These are phyloP conservation scores for Exaiptasia diaphana DNA, from an alignment of 64 coral and sea anemone genomes.

Conservation along the genomic window DNA sequence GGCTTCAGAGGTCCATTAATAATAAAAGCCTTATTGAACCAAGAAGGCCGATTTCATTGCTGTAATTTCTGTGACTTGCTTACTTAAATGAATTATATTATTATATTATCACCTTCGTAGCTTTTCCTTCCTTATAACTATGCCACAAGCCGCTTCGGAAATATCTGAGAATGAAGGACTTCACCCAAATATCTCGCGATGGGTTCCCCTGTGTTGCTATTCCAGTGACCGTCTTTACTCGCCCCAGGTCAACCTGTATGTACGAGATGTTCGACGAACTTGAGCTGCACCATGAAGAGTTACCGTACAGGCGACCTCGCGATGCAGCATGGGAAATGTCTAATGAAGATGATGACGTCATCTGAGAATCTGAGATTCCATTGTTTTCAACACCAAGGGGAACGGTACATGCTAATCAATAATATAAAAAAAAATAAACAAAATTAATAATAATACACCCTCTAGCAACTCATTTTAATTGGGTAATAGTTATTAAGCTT, in stretches of 20 bases:
- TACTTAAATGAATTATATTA: too few species aligned
- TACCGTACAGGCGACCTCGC: background rate
- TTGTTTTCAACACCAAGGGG: background rate
- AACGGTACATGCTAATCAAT: background rate
- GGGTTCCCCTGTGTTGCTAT: conserved; percentile 50
- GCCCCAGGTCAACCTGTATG: conserved; percentile 2
- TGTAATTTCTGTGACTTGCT: too few species aligned
- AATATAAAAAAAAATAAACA: too few species aligned
- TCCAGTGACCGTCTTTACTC: conserved; percentile 17
- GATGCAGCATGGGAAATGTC: background rate
- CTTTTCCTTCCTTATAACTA: too few species aligned
- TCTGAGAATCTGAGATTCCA: background rate
- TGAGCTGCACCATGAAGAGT: background rate
- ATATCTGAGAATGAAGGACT: conserved; percentile 23
- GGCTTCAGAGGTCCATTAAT: too few species aligned
- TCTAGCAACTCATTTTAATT: too few species aligned
- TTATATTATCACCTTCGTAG: too few species aligned
- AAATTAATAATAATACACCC: too few species aligned
- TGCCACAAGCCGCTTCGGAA: too few species aligned
- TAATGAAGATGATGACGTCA: background rate
- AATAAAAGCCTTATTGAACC: too few species aligned
- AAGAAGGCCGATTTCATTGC: too few species aligned
- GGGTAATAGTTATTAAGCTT: too few species aligned
- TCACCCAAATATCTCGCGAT: conserved; percentile 26
- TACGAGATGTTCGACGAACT: background rate